phyloP scores from a whole-genome alignment of 2,113 vertebrate species.

The Octodon degus region DNA sequence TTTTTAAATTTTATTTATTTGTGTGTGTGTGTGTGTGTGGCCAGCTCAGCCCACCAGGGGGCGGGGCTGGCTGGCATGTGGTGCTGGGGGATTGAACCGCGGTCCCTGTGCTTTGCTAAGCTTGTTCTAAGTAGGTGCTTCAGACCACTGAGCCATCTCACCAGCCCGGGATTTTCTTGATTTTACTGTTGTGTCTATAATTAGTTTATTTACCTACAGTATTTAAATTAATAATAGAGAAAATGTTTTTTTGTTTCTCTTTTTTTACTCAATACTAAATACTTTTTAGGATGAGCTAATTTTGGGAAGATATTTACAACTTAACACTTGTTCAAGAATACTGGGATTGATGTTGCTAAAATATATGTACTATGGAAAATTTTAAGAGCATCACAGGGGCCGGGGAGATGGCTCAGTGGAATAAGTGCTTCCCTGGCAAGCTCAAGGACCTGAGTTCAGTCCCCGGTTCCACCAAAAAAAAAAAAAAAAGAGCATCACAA shows the following conservation, averaged over 20 bases:
- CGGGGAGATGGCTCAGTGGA: no score
- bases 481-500: not conserved
- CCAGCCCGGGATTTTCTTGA: constrained; percentile 23
- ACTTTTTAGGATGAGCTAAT: constrained; percentile 29
- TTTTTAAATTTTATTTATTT: no score
- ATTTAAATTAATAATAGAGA: not conserved
- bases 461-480: no score
- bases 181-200: not conserved
- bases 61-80: no score
- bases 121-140: no score
- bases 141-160: no score
- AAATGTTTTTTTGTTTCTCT: not conserved
- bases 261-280: not conserved
- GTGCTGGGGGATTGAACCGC: no score
- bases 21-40: no score
- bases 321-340: not conserved
- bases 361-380: not conserved
- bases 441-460: no score
- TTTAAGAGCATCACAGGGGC: not conserved
- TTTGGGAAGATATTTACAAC: not conserved
- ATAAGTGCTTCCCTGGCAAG: no score
- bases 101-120: no score
- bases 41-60: no score
- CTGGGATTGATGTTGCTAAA: not conserved
- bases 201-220: constrained; percentile 15